phyloP scores from a whole-genome alignment of 53 echinoderm and acorn worm species.

The Mesocentrotus franciscanus region DNA sequence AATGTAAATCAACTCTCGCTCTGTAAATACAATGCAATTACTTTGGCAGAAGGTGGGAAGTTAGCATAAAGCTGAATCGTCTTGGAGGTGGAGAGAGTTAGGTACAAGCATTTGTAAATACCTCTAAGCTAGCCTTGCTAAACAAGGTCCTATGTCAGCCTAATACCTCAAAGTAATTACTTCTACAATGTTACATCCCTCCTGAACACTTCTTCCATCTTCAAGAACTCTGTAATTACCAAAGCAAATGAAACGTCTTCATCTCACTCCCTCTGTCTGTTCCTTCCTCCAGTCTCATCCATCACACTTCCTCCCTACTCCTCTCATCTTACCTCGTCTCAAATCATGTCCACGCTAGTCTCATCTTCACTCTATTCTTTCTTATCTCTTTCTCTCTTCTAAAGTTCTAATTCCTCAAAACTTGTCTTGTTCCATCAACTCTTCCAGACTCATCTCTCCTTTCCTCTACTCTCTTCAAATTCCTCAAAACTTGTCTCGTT shows the following conservation, averaged over 20 bases:
- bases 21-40: constrained; percentile 8
- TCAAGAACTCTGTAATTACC: constrained; percentile 17
- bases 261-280: not conserved
- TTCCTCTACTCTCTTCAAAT: not conserved
- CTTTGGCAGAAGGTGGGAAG: not conserved
- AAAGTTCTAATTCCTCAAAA: too few relatives aligned
- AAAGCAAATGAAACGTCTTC: constrained; percentile 23
- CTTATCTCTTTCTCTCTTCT: too few relatives aligned
- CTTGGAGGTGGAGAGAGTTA: not conserved
- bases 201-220: not conserved
- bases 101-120: constrained; percentile 19
- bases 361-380: not conserved
- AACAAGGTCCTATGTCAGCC: not conserved
- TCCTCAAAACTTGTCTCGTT: not conserved
- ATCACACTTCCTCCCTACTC: not conserved
- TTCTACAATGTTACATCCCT: constrained; percentile 39
- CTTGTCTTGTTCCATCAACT: too few relatives aligned
- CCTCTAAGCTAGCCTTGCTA: constrained; percentile 39
- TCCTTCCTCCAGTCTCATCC: not conserved
- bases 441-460: not conserved
- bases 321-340: not conserved
- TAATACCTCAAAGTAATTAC: constrained; percentile 26
- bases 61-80: not conserved
- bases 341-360: not conserved
- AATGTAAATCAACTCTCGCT: not conserved